A percentile compares a stretch with the other conserved stretches of the same genome.
Evolutionary conservation across 2,113 vertebrate genomes (phyloP).

Genomic region (Catharus bicknelli): DNA sequence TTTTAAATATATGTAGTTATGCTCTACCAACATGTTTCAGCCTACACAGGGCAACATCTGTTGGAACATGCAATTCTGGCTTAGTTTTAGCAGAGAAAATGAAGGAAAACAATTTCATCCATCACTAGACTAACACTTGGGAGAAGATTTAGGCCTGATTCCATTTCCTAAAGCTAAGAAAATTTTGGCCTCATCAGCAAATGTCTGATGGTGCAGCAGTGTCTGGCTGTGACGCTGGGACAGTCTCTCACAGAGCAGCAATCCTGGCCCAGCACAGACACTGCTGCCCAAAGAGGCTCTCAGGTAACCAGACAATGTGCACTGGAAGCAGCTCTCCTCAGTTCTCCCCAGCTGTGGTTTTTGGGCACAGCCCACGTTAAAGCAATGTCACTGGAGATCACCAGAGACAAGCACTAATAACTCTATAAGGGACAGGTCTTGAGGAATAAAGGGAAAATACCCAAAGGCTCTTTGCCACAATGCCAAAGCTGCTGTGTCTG

Average conservation of each 20-base stretch:
- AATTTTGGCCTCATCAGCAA: background rate
- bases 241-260: background rate
- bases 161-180: slow-evolving; percentile 22
- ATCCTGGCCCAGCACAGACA: background rate
- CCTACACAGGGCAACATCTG: slow-evolving; percentile 47
- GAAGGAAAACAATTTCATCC: slow-evolving; percentile 49
- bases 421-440: background rate
- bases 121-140: slow-evolving; percentile 18
- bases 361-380: background rate
- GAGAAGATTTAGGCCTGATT: slow-evolving; percentile 24
- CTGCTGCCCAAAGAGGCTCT: background rate
- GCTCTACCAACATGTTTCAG: slow-evolving; percentile 44
- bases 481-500: background rate
- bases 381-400: background rate
- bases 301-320: background rate
- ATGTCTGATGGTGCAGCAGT: background rate
- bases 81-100: slow-evolving; percentile 28
- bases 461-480: background rate
- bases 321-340: background rate
- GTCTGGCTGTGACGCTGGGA: background rate
- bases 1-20: slow-evolving; percentile 30
- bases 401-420: background rate
- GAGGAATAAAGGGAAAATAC: background rate
- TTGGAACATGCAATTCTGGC: slow-evolving; percentile 44
- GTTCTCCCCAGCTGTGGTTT: background rate